Base-by-base conservation (phyloP, 2,113 vertebrate genomes). In the Pseudorhombus dupliciocellatus region DNA sequence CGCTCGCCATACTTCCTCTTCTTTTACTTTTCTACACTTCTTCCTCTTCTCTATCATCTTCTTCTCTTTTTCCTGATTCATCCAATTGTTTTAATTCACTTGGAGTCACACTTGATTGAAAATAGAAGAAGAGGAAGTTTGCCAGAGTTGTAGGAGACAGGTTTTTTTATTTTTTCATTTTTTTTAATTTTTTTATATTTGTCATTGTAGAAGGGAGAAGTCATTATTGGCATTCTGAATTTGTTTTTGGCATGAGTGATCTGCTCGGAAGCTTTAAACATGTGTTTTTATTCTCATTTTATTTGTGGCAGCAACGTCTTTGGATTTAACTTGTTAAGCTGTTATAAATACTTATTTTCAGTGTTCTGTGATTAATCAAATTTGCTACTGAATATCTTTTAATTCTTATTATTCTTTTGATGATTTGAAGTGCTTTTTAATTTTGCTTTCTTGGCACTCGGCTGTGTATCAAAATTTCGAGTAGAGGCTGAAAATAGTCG, bases 401-500 rank as follows among this genome's bases (percentile, higher is more conserved):
- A 21, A 25, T 25, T 8, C 16, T 26, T 20, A 37, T 64, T 31
- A 10, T 28, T 48, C 8, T 46, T 57, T 68, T 22, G 5, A 21
- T 65, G 53, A 71, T 79, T 66, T 51, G 5, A 65, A 61, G 16
- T n/a, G 9, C 42, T 70, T 53, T 11, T 15, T 40, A 16, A 7
- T 51, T 64, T 50, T 53, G 20, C 66, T 58, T 44, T 67, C 9
- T 21, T 24, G 51, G 51, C n/a, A 14, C 20, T 63, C 26, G 16
- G 34, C 66, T 51, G 22, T 55, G 67, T 54, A 54, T 79, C 30
- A 48, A 53, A 73, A 73, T 86, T 75, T 84, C 55, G 59, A 76
- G 24, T 3, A 20, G 25, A 60, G 3, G 4, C 42, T 71, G 56
- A 75, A 81, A 84, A 60, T 80, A 50, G 52, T 70, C 64, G 84